Evolutionary conservation across 2,888 invertebrate species (phyloP).

Genomic region (Brachylomia viminalis): DNA sequence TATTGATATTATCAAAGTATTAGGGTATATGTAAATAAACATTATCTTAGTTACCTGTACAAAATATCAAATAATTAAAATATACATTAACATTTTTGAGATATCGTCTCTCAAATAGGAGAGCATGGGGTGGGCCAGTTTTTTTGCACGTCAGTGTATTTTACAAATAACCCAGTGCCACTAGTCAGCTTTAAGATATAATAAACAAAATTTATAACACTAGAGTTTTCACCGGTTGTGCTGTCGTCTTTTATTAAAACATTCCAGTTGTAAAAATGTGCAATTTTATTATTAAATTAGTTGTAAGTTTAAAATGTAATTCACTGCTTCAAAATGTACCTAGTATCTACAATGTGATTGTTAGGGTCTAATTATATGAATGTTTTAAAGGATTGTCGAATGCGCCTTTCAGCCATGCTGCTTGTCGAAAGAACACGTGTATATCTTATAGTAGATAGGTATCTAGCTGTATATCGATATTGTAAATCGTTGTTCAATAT

Average conservation of each 20-base stretch:
- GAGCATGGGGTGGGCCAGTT: too few species aligned
- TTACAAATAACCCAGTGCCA: conserved; percentile 63
- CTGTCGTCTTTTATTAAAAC: conserved; percentile 53
- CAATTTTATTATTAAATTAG: conserved; percentile 55
- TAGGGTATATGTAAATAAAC: too few species aligned
- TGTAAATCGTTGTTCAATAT: conserved; percentile 55
- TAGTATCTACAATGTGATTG: conserved; percentile 63
- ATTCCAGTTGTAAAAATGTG: conserved; percentile 62
- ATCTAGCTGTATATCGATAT: conserved; percentile 32
- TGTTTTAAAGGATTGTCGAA: neutral
- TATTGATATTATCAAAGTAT: too few species aligned
- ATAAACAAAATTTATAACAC: conserved; percentile 61
- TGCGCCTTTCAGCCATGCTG: neutral
- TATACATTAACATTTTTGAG: too few species aligned
- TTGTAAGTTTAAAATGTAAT: conserved; percentile 59
- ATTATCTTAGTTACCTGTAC: too few species aligned
- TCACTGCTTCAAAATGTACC: conserved; percentile 59
- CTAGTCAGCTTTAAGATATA: conserved; percentile 75
- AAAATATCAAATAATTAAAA: too few species aligned
- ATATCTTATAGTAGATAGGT: conserved; percentile 3
- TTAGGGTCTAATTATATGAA: conserved; percentile 22
- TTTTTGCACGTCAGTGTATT: too few species aligned
- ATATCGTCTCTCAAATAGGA: too few species aligned
- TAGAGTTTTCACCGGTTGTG: conserved; percentile 68
- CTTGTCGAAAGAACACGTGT: neutral